Evolutionary conservation across 2,797 vertebrate species (phyloP).

Genomic region (Cephalopachus bancanus): DNA sequence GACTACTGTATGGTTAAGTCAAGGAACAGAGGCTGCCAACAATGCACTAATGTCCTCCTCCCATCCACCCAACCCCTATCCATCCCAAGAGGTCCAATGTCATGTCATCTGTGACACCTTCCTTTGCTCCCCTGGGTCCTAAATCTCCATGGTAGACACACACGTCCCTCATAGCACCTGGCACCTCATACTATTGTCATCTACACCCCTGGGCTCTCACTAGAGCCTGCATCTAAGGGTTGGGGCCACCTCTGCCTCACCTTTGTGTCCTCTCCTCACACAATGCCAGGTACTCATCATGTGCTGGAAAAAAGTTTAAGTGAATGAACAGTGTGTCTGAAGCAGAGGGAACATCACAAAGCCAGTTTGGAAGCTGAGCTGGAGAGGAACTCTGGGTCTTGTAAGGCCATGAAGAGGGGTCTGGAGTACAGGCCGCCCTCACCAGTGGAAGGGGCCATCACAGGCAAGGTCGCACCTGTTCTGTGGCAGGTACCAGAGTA

Average conservation of each 20-base stretch:
- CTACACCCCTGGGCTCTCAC: not conserved
- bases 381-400: not conserved
- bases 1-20: not conserved
- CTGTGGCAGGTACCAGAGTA: not conserved
- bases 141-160: fast-evolving
- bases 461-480: not conserved
- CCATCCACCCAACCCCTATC: not conserved
- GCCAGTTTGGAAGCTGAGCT: not conserved
- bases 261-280: no score
- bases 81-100: fast-evolving
- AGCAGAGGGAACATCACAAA: not conserved
- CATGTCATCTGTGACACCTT: not conserved
- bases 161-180: not conserved
- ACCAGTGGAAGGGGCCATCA: not conserved
- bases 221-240: not conserved
- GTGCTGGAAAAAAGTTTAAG: not conserved
- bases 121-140: not conserved
- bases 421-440: not conserved
- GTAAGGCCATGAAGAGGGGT: not conserved
- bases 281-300: not conserved
- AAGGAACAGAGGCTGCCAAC: not conserved
- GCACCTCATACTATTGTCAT: not conserved
- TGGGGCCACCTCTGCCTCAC: no score
- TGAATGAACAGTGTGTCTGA: not conserved
- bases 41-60: not conserved